Evolutionary conservation across 2,797 vertebrate species (phyloP).

Genomic region (Chelidonichthys spinosus): DNA sequence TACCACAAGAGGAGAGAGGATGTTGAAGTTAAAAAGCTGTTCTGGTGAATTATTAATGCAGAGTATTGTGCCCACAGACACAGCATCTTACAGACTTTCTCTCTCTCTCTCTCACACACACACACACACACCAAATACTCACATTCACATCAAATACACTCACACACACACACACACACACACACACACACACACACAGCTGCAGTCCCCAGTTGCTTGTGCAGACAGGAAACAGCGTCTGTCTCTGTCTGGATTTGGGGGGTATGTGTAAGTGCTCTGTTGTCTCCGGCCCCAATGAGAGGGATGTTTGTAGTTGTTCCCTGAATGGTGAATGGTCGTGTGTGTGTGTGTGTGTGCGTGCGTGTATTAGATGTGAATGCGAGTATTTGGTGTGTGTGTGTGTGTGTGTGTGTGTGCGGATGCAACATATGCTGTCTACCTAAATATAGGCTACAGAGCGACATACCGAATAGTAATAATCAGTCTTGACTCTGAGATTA

Average conservation of each 20-base stretch:
- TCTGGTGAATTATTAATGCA: constrained; percentile 81
- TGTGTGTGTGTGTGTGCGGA: constrained; percentile 13
- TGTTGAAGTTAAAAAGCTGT: constrained; percentile 82
- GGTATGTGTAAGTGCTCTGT: constrained; percentile 76
- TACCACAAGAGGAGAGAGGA: constrained; percentile 58
- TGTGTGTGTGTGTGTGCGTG: constrained; percentile 24
- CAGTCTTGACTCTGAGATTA: constrained; percentile 5
- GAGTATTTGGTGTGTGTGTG: constrained; percentile 16
- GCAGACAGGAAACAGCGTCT: constrained; percentile 80
- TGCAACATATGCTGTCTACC: constrained; percentile 43
- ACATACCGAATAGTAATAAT: constrained; percentile 20
- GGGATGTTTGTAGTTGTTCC: constrained; percentile 71
- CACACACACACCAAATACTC: constrained; percentile 45
- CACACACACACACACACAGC: constrained; percentile 73
- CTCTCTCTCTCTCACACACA: constrained; percentile 1
- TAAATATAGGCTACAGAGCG: constrained; percentile 63
- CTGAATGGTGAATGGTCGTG: constrained; percentile 62
- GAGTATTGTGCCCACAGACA: constrained; percentile 75
- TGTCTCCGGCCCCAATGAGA: constrained; percentile 70
- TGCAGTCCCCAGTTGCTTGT: constrained; percentile 82
- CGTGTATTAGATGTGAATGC: background rate
- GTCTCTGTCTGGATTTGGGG: constrained; percentile 71
- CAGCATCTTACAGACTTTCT: constrained; percentile 54
- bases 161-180: constrained; percentile 35
- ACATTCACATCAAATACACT: constrained; percentile 40